These are phyloP conservation scores for Eidolon helvum DNA, from an alignment of 2,113 vertebrate genomes.

Conservation along the genomic window DNA sequence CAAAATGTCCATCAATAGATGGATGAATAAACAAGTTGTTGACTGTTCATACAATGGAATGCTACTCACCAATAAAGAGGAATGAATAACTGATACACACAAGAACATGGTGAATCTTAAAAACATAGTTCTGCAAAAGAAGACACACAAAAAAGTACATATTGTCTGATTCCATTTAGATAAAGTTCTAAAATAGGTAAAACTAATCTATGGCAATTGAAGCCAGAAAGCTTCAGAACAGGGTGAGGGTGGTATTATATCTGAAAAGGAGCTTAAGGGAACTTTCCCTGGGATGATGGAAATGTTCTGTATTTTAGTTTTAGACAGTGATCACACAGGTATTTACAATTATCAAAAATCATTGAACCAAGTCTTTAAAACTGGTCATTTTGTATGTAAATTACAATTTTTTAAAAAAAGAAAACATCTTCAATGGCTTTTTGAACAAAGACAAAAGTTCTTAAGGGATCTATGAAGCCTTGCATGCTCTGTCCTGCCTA, in stretches of 20 bases:
- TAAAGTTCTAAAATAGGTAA: neutral
- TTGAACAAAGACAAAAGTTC: neutral
- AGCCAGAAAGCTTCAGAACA: neutral
- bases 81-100: neutral
- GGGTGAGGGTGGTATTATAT: neutral
- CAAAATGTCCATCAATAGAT: neutral
- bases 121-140: neutral
- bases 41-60: neutral
- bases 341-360: neutral
- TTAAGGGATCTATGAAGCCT: neutral
- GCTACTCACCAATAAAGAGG: neutral
- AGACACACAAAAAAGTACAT: neutral
- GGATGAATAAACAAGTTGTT: neutral
- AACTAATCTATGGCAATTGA: neutral
- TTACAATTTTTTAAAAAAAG: neutral
- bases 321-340: neutral
- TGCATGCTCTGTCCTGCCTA: fast-evolving
- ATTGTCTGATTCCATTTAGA: neutral
- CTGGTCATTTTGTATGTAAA: neutral
- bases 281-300: neutral
- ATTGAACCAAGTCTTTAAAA: neutral
- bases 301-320: neutral
- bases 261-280: neutral
- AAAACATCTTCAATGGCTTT: neutral
- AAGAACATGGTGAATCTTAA: neutral